A percentile compares a stretch with the other conserved stretches of the same genome.
Conservation (phyloP, 2,888 invertebrate species). For the Habroteleia sp. region DNA sequence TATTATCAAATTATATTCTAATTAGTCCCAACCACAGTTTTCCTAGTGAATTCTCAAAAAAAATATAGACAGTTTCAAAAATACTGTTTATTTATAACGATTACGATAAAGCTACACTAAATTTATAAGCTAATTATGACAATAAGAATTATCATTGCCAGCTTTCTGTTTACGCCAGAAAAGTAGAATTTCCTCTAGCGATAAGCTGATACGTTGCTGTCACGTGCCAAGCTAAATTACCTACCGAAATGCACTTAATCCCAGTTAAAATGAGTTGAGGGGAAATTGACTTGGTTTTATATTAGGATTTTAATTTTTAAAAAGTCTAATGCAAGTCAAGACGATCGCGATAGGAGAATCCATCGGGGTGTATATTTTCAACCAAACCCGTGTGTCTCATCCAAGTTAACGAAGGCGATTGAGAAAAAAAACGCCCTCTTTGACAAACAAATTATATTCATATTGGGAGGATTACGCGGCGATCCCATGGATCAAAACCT, state of each 20-base stretch:
- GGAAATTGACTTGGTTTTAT: conserved; percentile 47
- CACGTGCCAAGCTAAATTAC: conserved; percentile 24
- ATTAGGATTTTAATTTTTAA: conserved; percentile 53
- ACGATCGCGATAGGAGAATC: conserved; percentile 27
- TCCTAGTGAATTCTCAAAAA: no score
- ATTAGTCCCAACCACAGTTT: no score
- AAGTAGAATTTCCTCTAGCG: conserved; percentile 19
- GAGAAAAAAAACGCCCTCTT: conserved; percentile 39
- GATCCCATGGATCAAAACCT: conserved; percentile 77
- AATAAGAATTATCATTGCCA: conserved; percentile 3
- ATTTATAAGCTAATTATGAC: no score
- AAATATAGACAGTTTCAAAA: no score
- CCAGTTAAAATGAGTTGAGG: conserved; percentile 43
- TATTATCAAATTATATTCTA: no score
- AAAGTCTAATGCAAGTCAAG: conserved; percentile 24
- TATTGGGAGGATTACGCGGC: conserved; percentile 77
- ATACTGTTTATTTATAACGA: no score
- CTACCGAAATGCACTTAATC: conserved; percentile 64
- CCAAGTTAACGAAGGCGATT: conserved; percentile 23
- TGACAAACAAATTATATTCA: conserved; percentile 78
- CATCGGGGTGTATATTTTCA: not conserved
- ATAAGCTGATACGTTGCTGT: conserved; percentile 33
- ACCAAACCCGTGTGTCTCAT: conserved; percentile 3
- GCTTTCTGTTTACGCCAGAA: conserved; percentile 5
- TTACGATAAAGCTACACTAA: no score